These are phyloP conservation scores for Coreius guichenoti DNA, from an alignment of 2,797 vertebrate species.

Conservation along the genomic window DNA sequence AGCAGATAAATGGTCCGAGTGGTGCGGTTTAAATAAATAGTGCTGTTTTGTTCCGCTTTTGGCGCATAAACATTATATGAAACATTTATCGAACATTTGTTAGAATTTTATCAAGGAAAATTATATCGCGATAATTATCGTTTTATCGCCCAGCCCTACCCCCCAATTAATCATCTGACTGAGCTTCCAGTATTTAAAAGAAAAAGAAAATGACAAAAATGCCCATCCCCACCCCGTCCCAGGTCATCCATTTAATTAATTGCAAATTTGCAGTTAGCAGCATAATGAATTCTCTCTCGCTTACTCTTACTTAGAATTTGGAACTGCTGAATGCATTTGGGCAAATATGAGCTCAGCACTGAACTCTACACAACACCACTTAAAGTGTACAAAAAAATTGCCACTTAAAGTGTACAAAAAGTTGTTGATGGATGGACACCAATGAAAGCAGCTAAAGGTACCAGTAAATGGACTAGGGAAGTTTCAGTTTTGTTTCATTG, in stretches of 20 bases:
- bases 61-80: no score
- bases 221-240: neutral
- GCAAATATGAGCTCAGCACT: neutral
- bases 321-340: no score
- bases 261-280: neutral
- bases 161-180: neutral
- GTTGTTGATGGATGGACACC: neutral
- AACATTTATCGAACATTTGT: neutral
- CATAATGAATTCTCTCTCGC: neutral
- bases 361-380: neutral
- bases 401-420: neutral
- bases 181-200: neutral
- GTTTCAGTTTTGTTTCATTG: neutral
- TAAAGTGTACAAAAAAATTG: no score
- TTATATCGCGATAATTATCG: neutral
- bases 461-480: neutral
- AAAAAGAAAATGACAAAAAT: neutral
- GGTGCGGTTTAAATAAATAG: neutral
- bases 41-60: neutral
- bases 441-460: neutral
- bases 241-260: neutral
- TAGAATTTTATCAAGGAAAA: neutral
- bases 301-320: no score
- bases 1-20: no score
- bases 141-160: neutral